phyloP scores from a whole-genome alignment of 92 coral and sea anemone species.

The Blastomussa wellsi region DNA sequence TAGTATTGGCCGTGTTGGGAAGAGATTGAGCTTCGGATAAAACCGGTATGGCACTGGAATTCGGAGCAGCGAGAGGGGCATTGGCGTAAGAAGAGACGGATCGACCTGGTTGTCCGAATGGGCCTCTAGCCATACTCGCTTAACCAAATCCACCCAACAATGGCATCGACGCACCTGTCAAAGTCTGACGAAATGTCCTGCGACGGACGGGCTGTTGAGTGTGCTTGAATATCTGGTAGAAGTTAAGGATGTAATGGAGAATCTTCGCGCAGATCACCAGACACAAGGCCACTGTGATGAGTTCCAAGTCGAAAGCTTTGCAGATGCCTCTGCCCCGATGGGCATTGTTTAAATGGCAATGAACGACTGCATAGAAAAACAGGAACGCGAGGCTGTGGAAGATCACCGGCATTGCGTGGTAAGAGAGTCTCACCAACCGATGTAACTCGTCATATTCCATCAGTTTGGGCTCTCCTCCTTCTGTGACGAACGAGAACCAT shows the following conservation, averaged over 20 bases:
- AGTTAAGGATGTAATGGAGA: background rate
- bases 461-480: background rate
- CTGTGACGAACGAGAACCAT: background rate
- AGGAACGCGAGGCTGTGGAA: background rate
- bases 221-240: slow-evolving; percentile 1
- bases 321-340: background rate
- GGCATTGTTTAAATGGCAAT: slow-evolving; percentile 17
- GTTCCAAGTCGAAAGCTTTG: background rate
- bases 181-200: background rate
- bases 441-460: slow-evolving; percentile 15
- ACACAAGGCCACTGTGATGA: background rate
- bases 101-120: background rate
- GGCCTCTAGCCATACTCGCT: background rate
- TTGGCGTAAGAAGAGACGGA: too few species aligned
- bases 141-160: background rate
- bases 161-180: background rate
- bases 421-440: background rate
- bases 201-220: slow-evolving; percentile 7
- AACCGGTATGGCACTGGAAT: too few species aligned
- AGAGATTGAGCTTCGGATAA: background rate
- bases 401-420: background rate
- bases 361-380: background rate
- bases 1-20: background rate
- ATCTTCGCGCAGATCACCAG: background rate
- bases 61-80: too few species aligned